phyloP scores from a whole-genome alignment of 2,797 vertebrate species.

The Rhabdophis nuchalis region DNA sequence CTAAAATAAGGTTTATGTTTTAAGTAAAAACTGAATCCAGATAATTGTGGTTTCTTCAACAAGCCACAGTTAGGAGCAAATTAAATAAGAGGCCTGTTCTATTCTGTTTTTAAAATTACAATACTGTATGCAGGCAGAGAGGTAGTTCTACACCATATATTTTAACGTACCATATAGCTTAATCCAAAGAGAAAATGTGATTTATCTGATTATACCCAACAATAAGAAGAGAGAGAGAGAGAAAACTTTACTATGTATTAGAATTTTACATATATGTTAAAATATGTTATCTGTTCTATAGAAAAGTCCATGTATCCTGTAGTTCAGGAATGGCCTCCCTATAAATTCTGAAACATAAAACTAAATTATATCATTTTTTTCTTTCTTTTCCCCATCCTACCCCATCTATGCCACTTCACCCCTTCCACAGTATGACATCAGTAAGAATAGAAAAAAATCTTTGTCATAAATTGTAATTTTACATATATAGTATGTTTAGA shows the following conservation, averaged over 20 bases:
- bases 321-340: too few relatives aligned
- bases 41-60: not conserved
- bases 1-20: not conserved
- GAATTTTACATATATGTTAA: not conserved
- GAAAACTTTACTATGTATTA: not conserved
- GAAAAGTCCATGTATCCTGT: too few relatives aligned
- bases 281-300: not conserved
- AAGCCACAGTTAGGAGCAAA: not conserved
- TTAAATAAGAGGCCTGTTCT: not conserved
- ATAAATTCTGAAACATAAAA: not conserved
- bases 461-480: too few relatives aligned
- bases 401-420: too few relatives aligned
- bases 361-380: not conserved
- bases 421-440: too few relatives aligned
- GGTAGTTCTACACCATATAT: not conserved
- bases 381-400: not conserved
- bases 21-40: not conserved
- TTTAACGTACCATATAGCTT: too few relatives aligned
- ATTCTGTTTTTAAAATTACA: too few relatives aligned
- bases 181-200: not conserved
- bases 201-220: not conserved
- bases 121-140: not conserved
- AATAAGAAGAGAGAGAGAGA: not conserved
- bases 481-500: not conserved
- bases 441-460: too few relatives aligned